phyloP scores from a whole-genome alignment of 64 coral and sea anemone genomes.

The Montipora capricornis region DNA sequence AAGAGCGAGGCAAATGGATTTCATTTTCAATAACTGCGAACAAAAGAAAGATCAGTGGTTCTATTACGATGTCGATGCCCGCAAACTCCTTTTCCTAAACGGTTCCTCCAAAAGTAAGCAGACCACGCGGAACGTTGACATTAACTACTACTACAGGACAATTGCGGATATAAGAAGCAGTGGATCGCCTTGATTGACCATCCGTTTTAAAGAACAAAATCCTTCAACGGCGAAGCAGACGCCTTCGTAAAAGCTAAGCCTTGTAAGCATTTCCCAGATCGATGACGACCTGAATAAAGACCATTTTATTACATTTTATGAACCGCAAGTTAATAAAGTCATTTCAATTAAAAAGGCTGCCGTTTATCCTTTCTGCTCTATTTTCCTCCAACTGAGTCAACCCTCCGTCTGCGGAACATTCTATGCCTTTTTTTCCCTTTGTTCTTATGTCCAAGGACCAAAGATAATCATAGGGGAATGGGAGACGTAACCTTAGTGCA shows the following conservation, averaged over 20 bases:
- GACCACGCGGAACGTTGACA: background rate
- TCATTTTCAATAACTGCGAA: conserved; percentile 1
- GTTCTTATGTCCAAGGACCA: background rate
- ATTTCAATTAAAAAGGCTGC: background rate
- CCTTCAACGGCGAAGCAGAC: background rate
- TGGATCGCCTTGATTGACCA: background rate
- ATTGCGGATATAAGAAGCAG: background rate
- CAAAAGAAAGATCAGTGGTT: background rate
- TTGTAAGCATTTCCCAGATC: background rate
- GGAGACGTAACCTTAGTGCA: background rate
- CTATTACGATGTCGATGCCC: background rate
- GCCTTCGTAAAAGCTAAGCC: background rate
- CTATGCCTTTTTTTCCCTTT: background rate
- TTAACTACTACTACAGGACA: background rate
- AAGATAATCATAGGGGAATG: background rate
- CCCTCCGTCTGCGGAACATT: background rate
- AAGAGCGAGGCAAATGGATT: background rate
- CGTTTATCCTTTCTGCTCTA: background rate
- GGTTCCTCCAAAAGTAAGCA: background rate
- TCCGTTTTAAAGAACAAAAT: background rate
- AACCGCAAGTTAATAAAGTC: background rate
- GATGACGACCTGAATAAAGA: background rate
- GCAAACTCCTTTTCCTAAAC: background rate
- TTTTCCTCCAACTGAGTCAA: background rate
- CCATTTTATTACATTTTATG: background rate